Evolutionary conservation across 2,888 invertebrate species (phyloP).

Genomic region (Ophonus ardosiacus): DNA sequence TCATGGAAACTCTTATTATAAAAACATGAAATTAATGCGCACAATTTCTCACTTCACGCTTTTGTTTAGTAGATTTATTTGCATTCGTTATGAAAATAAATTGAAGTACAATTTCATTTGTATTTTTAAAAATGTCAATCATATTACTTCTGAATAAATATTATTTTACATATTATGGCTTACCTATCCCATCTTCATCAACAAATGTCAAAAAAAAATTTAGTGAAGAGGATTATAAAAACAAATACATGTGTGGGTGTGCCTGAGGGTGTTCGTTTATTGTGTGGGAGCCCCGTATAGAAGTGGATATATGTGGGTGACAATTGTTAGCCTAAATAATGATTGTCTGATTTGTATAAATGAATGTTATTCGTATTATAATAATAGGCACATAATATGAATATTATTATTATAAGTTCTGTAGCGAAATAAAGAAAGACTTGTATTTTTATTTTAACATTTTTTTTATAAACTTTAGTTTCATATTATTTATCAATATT

Average conservation of each 20-base stretch:
- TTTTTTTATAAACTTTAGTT: too few species aligned
- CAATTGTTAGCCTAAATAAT: not conserved
- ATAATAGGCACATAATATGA: not conserved
- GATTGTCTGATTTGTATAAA: not conserved
- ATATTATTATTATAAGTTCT: not conserved
- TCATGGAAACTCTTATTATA: conserved; percentile 6
- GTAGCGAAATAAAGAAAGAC: too few species aligned
- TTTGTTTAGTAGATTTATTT: not conserved
- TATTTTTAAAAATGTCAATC: not conserved
- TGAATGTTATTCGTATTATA: not conserved
- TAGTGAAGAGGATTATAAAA: not conserved
- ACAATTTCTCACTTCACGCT: not conserved
- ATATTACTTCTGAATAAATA: not conserved
- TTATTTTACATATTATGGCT: not conserved
- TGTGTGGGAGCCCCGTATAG: not conserved
- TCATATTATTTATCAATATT: too few species aligned
- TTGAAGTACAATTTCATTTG: too few species aligned
- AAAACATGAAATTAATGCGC: not conserved
- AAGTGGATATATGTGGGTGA: not conserved
- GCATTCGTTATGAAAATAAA: not conserved
- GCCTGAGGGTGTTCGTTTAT: not conserved
- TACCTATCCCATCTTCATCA: not conserved
- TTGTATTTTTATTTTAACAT: too few species aligned
- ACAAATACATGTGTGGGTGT: not conserved
- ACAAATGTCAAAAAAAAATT: not conserved